A percentile compares a stretch with the other conserved stretches of the same genome.
Evolutionary conservation across 2,797 vertebrate species (phyloP).

Genomic region (Pipistrellus nathusii): DNA sequence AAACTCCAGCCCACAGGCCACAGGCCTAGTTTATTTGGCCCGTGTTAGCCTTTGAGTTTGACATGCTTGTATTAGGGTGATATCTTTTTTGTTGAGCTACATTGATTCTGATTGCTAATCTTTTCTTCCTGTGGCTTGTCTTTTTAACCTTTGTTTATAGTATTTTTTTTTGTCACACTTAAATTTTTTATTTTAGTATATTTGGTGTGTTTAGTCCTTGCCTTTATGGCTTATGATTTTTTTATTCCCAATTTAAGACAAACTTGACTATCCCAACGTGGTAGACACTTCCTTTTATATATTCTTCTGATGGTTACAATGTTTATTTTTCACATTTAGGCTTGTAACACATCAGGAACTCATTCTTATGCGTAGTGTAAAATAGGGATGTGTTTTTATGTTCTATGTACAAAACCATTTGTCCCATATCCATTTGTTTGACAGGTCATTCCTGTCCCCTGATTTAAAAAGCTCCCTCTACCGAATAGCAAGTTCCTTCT

Average conservation of each 20-base stretch:
- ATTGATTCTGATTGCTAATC: background rate
- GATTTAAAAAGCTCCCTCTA: background rate
- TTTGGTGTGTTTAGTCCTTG: background rate
- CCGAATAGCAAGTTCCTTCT: background rate
- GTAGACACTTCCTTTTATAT: background rate
- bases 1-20: too few species aligned
- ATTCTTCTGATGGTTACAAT: slow-evolving; percentile 21
- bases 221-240: background rate
- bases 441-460: background rate
- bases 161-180: background rate
- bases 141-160: background rate
- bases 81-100: background rate
- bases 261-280: background rate
- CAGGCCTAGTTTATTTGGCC: too few species aligned
- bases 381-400: background rate
- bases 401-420: background rate
- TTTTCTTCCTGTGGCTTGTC: background rate
- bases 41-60: too few species aligned
- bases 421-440: background rate
- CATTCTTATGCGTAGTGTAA: background rate
- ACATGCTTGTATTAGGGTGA: background rate
- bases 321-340: background rate
- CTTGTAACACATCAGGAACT: background rate
- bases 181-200: background rate
- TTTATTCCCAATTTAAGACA: slow-evolving; percentile 44